Percentiles rank a stretch among this genome's conserved stretches.
phyloP scores from a whole-genome alignment of 2,888 invertebrate species.

The Andrena marginata region DNA sequence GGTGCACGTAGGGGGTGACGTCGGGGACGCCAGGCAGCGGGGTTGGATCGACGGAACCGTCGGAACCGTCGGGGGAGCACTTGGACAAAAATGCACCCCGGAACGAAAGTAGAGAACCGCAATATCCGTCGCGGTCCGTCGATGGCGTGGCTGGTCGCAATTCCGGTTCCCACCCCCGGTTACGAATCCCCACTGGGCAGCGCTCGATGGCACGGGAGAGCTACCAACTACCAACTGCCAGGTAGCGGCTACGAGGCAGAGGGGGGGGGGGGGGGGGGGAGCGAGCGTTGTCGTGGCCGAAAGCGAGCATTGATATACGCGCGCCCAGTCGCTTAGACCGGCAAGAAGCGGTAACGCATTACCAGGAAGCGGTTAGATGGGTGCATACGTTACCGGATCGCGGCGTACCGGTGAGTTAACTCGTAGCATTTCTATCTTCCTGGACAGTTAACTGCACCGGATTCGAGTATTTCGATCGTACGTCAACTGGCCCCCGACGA shows the following conservation, averaged over 20 bases:
- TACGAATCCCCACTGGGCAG: slow-evolving; percentile 52
- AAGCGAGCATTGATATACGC: slow-evolving; percentile 75
- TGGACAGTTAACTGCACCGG: slow-evolving; percentile 74
- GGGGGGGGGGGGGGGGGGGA: too few species aligned
- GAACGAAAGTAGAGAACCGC: slow-evolving; percentile 50
- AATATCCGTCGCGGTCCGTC: slow-evolving; percentile 61
- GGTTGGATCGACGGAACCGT: slow-evolving; percentile 1
- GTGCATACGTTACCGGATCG: slow-evolving; percentile 77
- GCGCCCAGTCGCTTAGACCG: slow-evolving; percentile 35
- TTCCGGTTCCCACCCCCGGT: slow-evolving; percentile 58
- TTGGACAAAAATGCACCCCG: slow-evolving; percentile 55
- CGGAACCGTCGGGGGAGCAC: slow-evolving; percentile 22
- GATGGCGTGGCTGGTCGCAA: slow-evolving; percentile 73
- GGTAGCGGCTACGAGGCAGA: neutral
- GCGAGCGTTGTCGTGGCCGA: slow-evolving; percentile 56
- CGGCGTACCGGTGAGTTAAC: slow-evolving; percentile 70
- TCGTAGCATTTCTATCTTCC: slow-evolving; percentile 53
- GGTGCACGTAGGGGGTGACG: neutral
- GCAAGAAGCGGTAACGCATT: slow-evolving; percentile 78
- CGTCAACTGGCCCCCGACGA: slow-evolving; percentile 56
- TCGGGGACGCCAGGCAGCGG: neutral
- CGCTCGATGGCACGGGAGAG: slow-evolving; percentile 16
- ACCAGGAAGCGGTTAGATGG: slow-evolving; percentile 77
- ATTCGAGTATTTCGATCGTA: slow-evolving; percentile 66
- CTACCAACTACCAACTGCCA: neutral